Evolutionary conservation across 92 coral and sea anemone genomes (phyloP).

Genomic region (Scolanthus callimorphus): DNA sequence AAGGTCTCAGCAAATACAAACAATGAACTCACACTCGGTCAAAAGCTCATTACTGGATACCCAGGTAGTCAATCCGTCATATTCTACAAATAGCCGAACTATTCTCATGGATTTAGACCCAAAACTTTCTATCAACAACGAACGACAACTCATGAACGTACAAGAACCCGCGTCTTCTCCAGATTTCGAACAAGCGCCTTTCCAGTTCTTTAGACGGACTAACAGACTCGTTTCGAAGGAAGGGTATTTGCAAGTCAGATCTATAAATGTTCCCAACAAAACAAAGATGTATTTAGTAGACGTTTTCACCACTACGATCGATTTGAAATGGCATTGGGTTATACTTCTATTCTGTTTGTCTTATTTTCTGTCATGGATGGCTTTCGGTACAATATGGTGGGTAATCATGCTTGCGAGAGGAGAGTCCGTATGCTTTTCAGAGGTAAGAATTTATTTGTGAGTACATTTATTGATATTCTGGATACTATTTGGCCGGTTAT

Average conservation of each 20-base stretch:
- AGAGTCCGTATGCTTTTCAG: constrained; percentile 56
- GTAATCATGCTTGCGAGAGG: constrained; percentile 65
- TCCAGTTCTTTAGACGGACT: neutral
- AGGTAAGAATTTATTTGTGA: constrained; percentile 41
- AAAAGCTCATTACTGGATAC: neutral
- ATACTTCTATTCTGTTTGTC: constrained; percentile 58
- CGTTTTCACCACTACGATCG: constrained; percentile 62
- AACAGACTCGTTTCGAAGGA: neutral
- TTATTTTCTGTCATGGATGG: constrained; percentile 75
- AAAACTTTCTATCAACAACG: neutral
- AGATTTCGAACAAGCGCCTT: neutral
- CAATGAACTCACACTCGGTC: neutral
- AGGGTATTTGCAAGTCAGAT: neutral
- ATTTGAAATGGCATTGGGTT: constrained; percentile 80
- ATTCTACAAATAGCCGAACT: neutral
- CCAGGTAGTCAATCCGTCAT: neutral
- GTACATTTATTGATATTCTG: neutral
- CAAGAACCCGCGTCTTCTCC: neutral
- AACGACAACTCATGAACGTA: neutral
- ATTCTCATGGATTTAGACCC: neutral
- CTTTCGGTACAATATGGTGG: constrained; percentile 85
- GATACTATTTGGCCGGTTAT: no score
- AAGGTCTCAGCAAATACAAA: neutral
- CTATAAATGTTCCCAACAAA: neutral
- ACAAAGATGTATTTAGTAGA: neutral